phyloP scores from a whole-genome alignment of 2,113 vertebrate species.

The Hipposideros armiger region DNA sequence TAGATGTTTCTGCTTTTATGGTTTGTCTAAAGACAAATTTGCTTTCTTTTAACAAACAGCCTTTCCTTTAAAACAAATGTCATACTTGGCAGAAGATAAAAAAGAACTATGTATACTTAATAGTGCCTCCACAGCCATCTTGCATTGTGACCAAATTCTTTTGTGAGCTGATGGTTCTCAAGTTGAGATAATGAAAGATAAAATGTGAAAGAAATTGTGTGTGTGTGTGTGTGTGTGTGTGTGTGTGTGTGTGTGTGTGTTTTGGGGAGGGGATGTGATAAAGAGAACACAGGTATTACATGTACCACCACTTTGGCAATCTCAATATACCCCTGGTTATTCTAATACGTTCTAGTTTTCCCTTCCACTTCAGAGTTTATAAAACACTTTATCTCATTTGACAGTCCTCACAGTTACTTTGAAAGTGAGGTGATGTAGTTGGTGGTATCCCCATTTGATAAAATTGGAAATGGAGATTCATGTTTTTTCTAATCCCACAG shows the following conservation, averaged over 20 bases:
- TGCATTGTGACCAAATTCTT: slow-evolving; percentile 10
- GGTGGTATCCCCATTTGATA: not conserved
- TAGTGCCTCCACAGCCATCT: not conserved
- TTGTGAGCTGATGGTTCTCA: not conserved
- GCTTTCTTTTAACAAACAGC: slow-evolving; percentile 37
- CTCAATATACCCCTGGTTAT: not conserved
- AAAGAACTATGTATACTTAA: not conserved
- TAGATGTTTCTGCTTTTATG: not conserved
- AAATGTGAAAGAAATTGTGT: not conserved
- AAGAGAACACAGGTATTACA: not conserved
- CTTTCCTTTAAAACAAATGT: slow-evolving; percentile 46
- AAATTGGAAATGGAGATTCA: not conserved
- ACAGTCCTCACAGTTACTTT: not conserved
- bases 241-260: not conserved
- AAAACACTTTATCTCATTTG: not conserved
- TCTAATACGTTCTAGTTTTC: not conserved
- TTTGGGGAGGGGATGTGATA: not conserved
- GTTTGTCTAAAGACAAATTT: not conserved
- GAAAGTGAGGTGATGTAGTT: not conserved
- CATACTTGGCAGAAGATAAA: slow-evolving; percentile 5
- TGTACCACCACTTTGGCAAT: not conserved
- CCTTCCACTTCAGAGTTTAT: not conserved
- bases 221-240: not conserved
- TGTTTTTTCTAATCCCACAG: not conserved
- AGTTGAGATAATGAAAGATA: not conserved